phyloP scores from a whole-genome alignment of 2,113 vertebrate species.

The Semicossyphus pulcher region DNA sequence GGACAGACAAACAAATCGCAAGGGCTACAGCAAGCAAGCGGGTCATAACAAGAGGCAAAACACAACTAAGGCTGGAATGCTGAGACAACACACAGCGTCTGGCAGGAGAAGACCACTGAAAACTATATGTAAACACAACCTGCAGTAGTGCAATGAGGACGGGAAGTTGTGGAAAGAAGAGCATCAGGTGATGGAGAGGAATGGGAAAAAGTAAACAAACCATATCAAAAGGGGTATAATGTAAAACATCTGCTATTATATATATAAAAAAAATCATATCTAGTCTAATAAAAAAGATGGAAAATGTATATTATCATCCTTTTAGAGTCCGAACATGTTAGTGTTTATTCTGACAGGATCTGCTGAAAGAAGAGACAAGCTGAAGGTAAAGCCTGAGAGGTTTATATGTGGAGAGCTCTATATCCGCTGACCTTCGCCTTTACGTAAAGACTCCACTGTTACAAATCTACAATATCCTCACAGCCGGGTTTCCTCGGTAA shows the following conservation, averaged over 20 bases:
- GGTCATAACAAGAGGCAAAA: slow-evolving; percentile 3
- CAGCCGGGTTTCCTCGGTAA: slow-evolving; percentile 12
- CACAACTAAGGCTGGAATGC: neutral
- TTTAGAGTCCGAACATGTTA: neutral
- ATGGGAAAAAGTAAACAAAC: too few relatives aligned
- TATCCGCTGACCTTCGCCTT: slow-evolving; percentile 1
- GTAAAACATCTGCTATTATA: too few relatives aligned
- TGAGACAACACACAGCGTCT: slow-evolving; percentile 8
- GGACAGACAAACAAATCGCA: slow-evolving; percentile 17
- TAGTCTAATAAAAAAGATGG: too few relatives aligned
- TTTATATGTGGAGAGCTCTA: slow-evolving; percentile 11
- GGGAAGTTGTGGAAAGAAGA: too few relatives aligned
- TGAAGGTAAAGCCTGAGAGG: slow-evolving; percentile 5
- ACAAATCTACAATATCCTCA: slow-evolving; percentile 25
- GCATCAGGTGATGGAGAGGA: too few relatives aligned
- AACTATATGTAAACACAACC: too few relatives aligned
- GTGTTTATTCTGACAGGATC: neutral
- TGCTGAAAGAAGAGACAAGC: slow-evolving; percentile 5
- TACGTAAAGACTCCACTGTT: slow-evolving; percentile 1
- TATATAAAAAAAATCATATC: too few relatives aligned
- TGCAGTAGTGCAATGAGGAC: too few relatives aligned
- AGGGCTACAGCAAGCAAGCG: neutral
- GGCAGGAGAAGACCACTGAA: neutral
- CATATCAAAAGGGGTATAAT: too few relatives aligned
- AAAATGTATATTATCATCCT: neutral